phyloP scores from a whole-genome alignment of 2,113 vertebrate species.

The Trichomycterus rosablanca region DNA sequence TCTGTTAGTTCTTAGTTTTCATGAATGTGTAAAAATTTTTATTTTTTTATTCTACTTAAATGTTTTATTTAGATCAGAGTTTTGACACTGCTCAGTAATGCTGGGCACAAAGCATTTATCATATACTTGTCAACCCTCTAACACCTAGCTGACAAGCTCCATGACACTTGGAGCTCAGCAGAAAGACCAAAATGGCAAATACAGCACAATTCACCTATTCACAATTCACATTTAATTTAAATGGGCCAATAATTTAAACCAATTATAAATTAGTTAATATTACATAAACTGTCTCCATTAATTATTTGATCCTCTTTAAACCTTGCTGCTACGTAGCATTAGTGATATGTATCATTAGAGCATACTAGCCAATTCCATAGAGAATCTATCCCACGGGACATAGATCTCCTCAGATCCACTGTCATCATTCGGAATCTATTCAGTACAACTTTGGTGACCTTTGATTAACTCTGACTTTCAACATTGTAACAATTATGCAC shows the following conservation, averaged over 20 bases:
- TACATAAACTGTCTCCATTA: slow-evolving; percentile 10
- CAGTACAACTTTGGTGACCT: slow-evolving; percentile 44
- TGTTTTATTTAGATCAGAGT: too few species aligned
- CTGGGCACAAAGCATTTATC: too few species aligned
- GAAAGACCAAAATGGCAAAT: too few species aligned
- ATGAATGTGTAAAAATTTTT: too few species aligned
- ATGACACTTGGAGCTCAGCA: too few species aligned
- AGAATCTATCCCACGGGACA: slow-evolving; percentile 10
- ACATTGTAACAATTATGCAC: slow-evolving; percentile 48
- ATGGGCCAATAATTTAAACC: too few species aligned
- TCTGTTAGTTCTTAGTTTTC: too few species aligned
- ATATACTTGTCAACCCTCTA: too few species aligned
- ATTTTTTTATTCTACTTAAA: too few species aligned
- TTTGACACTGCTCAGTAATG: too few species aligned
- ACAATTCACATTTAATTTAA: not conserved
- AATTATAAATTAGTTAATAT: slow-evolving; percentile 35
- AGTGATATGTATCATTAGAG: slow-evolving; percentile 3
- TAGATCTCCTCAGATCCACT: not conserved
- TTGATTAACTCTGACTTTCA: slow-evolving; percentile 51
- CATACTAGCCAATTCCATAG: not conserved
- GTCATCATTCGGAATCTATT: slow-evolving; percentile 29
- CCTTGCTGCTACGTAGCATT: not conserved
- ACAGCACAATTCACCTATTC: not conserved
- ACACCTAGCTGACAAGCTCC: too few species aligned
- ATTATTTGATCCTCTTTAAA: slow-evolving; percentile 16